These are phyloP conservation scores for Crax fasciolata DNA, from an alignment of 2,797 vertebrate genomes.

Conservation along the genomic window DNA sequence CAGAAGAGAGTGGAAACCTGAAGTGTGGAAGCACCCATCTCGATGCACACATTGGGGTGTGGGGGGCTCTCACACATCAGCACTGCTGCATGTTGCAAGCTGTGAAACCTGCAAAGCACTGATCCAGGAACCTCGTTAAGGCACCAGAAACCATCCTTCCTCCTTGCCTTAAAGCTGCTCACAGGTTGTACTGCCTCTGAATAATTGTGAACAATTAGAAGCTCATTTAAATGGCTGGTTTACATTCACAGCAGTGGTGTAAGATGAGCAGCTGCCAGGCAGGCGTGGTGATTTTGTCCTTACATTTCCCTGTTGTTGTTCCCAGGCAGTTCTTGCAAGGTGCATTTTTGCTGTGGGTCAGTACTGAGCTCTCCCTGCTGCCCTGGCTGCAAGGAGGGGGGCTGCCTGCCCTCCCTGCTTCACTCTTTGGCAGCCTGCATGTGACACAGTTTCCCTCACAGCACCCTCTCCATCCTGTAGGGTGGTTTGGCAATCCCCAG, in stretches of 20 bases:
- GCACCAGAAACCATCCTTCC: slow-evolving; percentile 12
- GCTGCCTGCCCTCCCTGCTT: background rate
- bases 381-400: background rate
- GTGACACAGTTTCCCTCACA: background rate
- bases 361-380: background rate
- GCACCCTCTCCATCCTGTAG: background rate
- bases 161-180: background rate
- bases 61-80: no score
- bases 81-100: no score
- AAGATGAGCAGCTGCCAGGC: slow-evolving; percentile 68
- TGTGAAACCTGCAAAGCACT: background rate
- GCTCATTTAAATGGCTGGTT: slow-evolving; percentile 67
- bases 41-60: no score
- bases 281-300: slow-evolving; percentile 43
- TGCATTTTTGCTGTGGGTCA: background rate
- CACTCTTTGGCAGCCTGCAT: background rate
- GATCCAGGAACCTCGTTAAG: slow-evolving; percentile 15
- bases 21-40: background rate
- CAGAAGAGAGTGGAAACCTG: background rate
- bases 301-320: slow-evolving; percentile 36
- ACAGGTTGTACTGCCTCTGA: slow-evolving; percentile 58
- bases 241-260: slow-evolving; percentile 60
- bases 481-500: background rate
- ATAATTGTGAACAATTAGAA: slow-evolving; percentile 69
- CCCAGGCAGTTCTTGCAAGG: slow-evolving; percentile 33